Conservation (phyloP, 2,888 invertebrate species). For the Microdon myrmicae region DNA sequence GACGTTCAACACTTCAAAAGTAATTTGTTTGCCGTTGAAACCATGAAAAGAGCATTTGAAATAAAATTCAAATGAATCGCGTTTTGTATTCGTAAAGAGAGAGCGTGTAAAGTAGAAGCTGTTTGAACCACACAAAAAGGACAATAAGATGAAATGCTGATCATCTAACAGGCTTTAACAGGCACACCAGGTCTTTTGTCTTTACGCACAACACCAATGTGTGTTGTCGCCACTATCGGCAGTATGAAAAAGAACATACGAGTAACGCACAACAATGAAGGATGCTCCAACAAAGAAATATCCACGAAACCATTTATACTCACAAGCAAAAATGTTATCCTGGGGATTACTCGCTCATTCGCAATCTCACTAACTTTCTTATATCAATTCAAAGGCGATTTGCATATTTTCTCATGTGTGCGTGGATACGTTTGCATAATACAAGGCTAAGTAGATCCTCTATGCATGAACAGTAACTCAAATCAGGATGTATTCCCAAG, state of each 20-base stretch:
- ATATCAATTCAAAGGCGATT: conserved; percentile 33
- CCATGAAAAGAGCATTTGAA: conserved; percentile 35
- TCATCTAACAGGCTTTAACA: conserved; percentile 28
- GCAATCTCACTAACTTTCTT: not conserved
- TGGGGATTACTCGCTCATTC: conserved; percentile 25
- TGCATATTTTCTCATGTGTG: not conserved
- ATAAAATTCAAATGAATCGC: conserved; percentile 18
- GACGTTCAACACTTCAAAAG: conserved; percentile 48
- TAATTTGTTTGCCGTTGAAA: conserved; percentile 47
- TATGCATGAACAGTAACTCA: not conserved
- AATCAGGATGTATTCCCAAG: no score
- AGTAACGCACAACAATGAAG: not conserved
- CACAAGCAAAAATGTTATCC: conserved; percentile 33
- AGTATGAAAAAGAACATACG: no score
- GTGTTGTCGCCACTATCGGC: no score
- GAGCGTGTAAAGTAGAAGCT: conserved; percentile 22
- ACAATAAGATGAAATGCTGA: conserved; percentile 40
- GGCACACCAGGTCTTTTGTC: conserved; percentile 9
- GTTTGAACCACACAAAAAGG: not conserved
- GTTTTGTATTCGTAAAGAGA: conserved; percentile 18
- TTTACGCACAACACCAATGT: no score
- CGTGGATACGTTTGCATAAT: conserved; percentile 7
- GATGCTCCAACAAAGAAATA: conserved; percentile 13
- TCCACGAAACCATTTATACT: conserved; percentile 37
- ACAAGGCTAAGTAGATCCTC: not conserved